Percentiles rank a stretch among this genome's conserved stretches.
Evolutionary conservation across 2,888 invertebrate genomes (phyloP).

Genomic region (Cephus pygmeus): DNA sequence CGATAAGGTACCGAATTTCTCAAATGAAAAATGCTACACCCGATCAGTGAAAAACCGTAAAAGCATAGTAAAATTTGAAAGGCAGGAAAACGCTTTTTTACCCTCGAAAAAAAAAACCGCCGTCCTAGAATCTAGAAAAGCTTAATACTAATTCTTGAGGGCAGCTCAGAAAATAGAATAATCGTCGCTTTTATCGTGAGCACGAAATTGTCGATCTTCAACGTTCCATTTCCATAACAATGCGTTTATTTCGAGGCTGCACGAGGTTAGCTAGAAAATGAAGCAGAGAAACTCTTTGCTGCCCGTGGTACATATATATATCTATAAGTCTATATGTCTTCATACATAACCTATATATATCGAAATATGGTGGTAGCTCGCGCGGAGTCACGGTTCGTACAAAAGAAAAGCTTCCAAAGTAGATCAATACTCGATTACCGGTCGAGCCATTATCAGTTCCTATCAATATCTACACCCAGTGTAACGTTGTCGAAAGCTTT

Average conservation of each 20-base stretch:
- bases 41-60: background rate
- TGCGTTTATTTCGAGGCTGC: constrained; percentile 16
- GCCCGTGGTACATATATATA: background rate
- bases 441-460: constrained; percentile 22
- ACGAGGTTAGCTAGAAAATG: constrained; percentile 15
- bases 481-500: constrained; percentile 5
- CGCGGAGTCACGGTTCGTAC: constrained; percentile 18
- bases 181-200: background rate
- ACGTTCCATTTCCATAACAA: constrained; percentile 21
- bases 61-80: background rate
- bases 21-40: background rate
- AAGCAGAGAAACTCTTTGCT: constrained; percentile 9
- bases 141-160: background rate
- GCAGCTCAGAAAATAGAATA: background rate
- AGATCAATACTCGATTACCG: constrained; percentile 25
- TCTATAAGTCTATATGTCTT: background rate
- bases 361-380: background rate
- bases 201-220: background rate
- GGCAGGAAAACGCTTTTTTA: background rate
- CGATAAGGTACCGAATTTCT: background rate
- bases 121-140: background rate
- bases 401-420: constrained; percentile 15
- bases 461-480: constrained; percentile 16
- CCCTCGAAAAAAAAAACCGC: background rate
- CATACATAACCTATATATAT: background rate